phyloP scores from a whole-genome alignment of 2,888 invertebrate species.

The Hydrotaea cyrtoneurina region DNA sequence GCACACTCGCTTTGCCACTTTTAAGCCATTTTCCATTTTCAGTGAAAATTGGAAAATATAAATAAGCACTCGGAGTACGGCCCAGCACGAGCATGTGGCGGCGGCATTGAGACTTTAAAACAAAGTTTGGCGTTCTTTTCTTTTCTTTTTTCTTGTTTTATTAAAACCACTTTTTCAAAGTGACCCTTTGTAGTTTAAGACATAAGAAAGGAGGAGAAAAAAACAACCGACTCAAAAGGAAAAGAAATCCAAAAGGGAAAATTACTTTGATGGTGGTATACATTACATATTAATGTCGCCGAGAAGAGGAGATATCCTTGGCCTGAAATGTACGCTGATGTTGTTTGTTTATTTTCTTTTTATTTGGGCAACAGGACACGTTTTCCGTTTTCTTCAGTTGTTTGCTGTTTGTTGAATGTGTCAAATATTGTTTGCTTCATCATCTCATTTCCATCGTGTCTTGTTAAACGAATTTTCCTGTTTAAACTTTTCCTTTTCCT shows the following conservation, averaged over 20 bases:
- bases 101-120: constrained; percentile 19
- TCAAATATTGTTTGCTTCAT: constrained; percentile 22
- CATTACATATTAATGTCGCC: constrained; percentile 53
- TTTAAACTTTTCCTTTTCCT: background rate
- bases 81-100: background rate
- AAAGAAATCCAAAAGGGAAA: constrained; percentile 22
- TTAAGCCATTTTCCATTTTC: constrained; percentile 10
- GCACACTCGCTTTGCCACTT: background rate
- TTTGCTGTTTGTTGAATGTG: background rate
- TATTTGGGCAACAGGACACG: background rate
- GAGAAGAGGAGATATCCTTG: background rate
- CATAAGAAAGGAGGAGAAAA: background rate
- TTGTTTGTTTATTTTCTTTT: background rate
- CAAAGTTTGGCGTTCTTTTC: background rate
- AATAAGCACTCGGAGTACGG: background rate
- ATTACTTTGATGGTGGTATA: constrained; percentile 61
- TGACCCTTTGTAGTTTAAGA: constrained; percentile 28
- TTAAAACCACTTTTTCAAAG: constrained; percentile 44
- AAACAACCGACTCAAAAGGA: background rate
- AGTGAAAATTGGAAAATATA: constrained; percentile 36
- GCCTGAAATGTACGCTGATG: background rate
- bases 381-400: background rate
- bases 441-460: background rate
- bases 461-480: constrained; percentile 8
- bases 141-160: constrained; percentile 19